Evolutionary conservation across 1,140 invertebrate species (phyloP), one percentile per base, ranked within the genome.

Genomic region (Trichonephila inaurata): DNA sequence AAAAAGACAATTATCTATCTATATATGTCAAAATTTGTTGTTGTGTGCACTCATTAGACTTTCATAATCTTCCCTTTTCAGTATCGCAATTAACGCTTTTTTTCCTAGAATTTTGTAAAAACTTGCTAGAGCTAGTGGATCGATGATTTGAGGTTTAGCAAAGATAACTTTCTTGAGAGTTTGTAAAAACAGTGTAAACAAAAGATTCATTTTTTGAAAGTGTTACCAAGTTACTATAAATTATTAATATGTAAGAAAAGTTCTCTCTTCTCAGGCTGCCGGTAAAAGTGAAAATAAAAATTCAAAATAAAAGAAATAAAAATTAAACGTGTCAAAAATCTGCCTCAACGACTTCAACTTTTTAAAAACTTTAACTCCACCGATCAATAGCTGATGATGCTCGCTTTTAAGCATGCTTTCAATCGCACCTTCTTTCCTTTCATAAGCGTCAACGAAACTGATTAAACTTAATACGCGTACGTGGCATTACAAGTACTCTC

Each of bases 391-490:
- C 83, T 87, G 51, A 8, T 64, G 85, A 24, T 62, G 51, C 58
- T 87, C n/a, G 44, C n/a, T 21, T 60, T 58, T 83, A 83, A 83
- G n/a, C n/a, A 19, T 24, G 51, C 58, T 62, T 87, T 87, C 69
- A 77, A 77, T 77, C 69, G 12, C 28, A 16, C 69, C 28, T 77
- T 62, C 85, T 62, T 61, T 61, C 24, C 58, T 77, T 77, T 87
- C 28, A 4, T 28, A 60, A 60, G 60, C 24, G 3, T 86, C 58
- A 28, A 33, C 58, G 16, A 28, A 87, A 61, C 83, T 86, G 51
- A 86, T 86, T 86, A 86, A 86, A 86, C 85, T 87, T 87, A 64
- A 87, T 87, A 19, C 58, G 60, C 58, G 83, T 60, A 62, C 24
- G 83, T 24, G 24, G 58, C 85, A 28, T 87, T 62, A 87, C 83